These are phyloP conservation scores for Bombus affinis DNA, from an alignment of 1,140 invertebrate genomes.

Conservation along the genomic window DNA sequence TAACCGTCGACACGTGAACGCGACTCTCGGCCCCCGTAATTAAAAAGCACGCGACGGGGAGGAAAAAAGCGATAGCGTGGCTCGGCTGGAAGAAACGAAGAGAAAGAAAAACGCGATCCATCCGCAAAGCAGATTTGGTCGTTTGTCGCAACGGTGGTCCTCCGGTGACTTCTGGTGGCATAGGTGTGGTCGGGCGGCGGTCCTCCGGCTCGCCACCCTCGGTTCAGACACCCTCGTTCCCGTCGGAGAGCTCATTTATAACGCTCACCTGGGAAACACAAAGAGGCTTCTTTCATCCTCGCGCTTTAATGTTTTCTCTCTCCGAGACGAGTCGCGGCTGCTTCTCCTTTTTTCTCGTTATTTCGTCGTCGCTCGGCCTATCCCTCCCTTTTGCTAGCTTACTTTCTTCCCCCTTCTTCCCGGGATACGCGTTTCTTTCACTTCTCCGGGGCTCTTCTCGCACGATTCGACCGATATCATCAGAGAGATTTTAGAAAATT, in stretches of 20 bases:
- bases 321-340: slow-evolving; percentile 38
- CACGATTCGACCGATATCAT: no score
- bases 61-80: no score
- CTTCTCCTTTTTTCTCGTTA: slow-evolving; percentile 64
- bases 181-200: slow-evolving; percentile 76
- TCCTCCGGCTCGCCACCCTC: slow-evolving; percentile 40
- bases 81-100: neutral
- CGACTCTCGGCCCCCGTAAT: neutral
- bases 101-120: slow-evolving; percentile 30
- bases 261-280: slow-evolving; percentile 81
- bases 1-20: neutral
- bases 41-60: slow-evolving; percentile 10
- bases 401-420: slow-evolving; percentile 30
- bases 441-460: neutral
- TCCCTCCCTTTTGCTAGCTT: neutral
- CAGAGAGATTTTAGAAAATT: no score
- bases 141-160: slow-evolving; percentile 73
- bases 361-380: slow-evolving; percentile 50
- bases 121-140: slow-evolving; percentile 68
- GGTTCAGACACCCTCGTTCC: slow-evolving; percentile 51
- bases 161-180: slow-evolving; percentile 73
- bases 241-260: slow-evolving; percentile 78
- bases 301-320: slow-evolving; percentile 71
- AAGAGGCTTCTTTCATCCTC: slow-evolving; percentile 76
- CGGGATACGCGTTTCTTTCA: slow-evolving; percentile 20